Percentiles rank a stretch among this genome's conserved stretches.
These are phyloP conservation scores for Lophochroa leadbeateri DNA, from an alignment of 2,113 vertebrate species.

Conservation along the genomic window DNA sequence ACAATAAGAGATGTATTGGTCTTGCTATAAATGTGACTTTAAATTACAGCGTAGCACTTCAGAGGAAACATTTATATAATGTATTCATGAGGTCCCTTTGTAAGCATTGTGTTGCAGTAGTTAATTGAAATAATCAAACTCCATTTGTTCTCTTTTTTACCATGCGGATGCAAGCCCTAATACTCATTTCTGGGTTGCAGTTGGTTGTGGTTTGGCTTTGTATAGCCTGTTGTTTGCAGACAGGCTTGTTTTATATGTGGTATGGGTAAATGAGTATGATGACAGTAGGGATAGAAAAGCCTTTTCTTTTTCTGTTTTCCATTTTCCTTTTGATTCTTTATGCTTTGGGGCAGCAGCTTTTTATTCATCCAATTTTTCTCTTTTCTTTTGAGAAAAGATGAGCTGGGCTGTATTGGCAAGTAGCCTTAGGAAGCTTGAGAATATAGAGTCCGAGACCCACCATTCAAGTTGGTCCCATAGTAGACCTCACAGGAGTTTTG, in stretches of 20 bases:
- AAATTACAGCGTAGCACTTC: neutral
- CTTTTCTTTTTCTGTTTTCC: neutral
- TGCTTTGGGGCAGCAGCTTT: neutral
- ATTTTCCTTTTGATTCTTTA: neutral
- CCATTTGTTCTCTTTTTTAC: slow-evolving; percentile 19
- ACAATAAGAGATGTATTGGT: neutral
- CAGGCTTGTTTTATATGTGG: neutral
- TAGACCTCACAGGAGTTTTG: neutral
- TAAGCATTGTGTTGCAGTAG: neutral
- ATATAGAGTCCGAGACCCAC: neutral
- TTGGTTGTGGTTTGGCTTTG: slow-evolving; percentile 46
- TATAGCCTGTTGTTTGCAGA: slow-evolving; percentile 30
- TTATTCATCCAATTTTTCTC: neutral
- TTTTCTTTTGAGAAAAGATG: neutral
- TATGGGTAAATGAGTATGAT: neutral
- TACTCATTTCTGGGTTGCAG: neutral
- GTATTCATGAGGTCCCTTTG: neutral
- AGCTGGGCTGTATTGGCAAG: neutral
- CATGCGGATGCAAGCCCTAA: neutral
- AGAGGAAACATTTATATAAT: slow-evolving; percentile 40
- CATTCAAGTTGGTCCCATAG: neutral
- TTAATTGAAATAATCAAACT: slow-evolving; percentile 47
- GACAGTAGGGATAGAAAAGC: neutral
- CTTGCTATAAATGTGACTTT: slow-evolving; percentile 23
- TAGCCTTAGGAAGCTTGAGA: neutral